Conservation (phyloP, 2,888 invertebrate species). For the Ephialtes manifestator region DNA sequence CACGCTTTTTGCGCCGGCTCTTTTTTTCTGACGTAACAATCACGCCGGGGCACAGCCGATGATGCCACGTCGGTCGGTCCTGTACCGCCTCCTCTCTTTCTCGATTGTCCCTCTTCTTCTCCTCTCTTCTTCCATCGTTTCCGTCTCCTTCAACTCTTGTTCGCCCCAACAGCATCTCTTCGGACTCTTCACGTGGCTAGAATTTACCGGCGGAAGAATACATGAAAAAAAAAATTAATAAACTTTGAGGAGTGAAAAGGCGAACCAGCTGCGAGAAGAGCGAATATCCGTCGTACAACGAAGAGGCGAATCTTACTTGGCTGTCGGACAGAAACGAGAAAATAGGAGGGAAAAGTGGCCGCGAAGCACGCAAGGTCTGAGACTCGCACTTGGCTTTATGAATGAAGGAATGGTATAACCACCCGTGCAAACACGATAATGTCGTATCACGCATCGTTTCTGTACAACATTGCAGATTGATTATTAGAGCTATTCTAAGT, state of each 20-base stretch:
- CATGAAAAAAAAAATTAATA: conserved; percentile 51
- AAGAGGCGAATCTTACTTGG: conserved; percentile 57
- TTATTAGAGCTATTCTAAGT: conserved; percentile 51
- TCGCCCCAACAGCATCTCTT: conserved; percentile 21
- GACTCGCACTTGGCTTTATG: conserved; percentile 74
- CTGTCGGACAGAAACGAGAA: conserved; percentile 67
- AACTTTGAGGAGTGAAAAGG: conserved; percentile 56
- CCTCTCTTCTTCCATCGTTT: conserved; percentile 41
- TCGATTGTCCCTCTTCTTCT: conserved; percentile 39
- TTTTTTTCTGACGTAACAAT: conserved; percentile 79
- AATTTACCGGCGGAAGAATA: conserved; percentile 31
- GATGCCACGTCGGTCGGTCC: conserved; percentile 60
- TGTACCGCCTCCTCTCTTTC: conserved; percentile 34
- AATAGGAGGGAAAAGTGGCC: conserved; percentile 69
- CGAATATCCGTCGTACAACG: conserved; percentile 53
- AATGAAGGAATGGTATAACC: conserved; percentile 80
- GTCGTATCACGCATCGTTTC: conserved; percentile 78
- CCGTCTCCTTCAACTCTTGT: conserved; percentile 33
- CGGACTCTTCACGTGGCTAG: conserved; percentile 45
- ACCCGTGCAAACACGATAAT: conserved; percentile 78
- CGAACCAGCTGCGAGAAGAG: conserved; percentile 52
- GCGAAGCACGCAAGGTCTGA: conserved; percentile 69
- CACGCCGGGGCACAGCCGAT: conserved; percentile 64
- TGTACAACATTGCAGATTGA: conserved; percentile 55
- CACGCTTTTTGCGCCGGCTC: conserved; percentile 79